Evolutionary conservation across 2,888 invertebrate genomes (phyloP).

Genomic region (Andrena fulva): DNA sequence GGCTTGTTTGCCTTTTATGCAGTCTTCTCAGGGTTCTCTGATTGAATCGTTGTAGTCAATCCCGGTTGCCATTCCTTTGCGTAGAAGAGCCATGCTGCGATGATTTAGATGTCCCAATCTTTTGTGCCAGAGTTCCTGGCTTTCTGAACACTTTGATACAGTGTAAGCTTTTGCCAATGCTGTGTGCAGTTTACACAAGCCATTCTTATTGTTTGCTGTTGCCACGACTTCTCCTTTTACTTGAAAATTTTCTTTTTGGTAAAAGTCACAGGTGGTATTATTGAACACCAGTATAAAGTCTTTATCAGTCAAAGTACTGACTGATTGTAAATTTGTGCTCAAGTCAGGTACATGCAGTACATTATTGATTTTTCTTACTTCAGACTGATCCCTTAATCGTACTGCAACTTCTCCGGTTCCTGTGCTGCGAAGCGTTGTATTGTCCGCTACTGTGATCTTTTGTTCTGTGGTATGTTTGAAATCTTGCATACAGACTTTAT

Average conservation of each 20-base stretch:
- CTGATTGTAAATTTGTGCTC: not conserved
- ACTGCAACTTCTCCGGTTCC: not conserved
- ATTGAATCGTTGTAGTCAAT: not conserved
- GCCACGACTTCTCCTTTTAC: not conserved
- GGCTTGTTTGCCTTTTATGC: conserved; percentile 18
- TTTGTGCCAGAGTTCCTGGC: conserved; percentile 19
- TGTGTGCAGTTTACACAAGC: too few relatives aligned
- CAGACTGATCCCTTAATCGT: not conserved
- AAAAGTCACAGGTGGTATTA: not conserved
- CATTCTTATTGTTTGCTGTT: not conserved
- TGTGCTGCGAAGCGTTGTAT: not conserved
- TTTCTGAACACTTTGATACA: not conserved
- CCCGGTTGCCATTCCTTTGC: conserved; percentile 9
- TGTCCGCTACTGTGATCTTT: not conserved
- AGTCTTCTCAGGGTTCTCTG: not conserved
- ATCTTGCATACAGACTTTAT: conserved; percentile 11
- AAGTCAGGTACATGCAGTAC: conserved; percentile 5
- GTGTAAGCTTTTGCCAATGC: not conserved
- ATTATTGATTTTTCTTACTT: not conserved
- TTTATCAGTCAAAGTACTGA: not conserved
- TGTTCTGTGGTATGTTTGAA: not conserved
- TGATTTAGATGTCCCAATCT: conserved; percentile 6
- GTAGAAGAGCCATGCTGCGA: not conserved
- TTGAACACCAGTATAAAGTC: not conserved
- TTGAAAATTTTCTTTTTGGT: not conserved